phyloP scores from a whole-genome alignment of 2,888 invertebrate genomes.

The Cheilosia scutellata region DNA sequence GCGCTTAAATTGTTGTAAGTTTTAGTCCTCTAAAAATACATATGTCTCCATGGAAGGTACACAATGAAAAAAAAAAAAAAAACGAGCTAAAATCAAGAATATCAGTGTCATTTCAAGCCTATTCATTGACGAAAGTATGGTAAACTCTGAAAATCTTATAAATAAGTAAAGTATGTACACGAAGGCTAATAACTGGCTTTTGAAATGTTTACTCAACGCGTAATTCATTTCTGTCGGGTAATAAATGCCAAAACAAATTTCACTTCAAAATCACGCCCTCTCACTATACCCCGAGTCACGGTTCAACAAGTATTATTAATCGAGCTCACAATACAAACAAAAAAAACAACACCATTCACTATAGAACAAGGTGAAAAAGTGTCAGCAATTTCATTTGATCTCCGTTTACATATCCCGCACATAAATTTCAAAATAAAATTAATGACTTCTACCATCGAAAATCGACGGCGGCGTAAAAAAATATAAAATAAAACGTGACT shows the following conservation, averaged over 20 bases:
- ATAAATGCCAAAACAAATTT: slow-evolving; percentile 7
- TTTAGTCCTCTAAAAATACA: too few species aligned
- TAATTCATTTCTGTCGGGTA: background rate
- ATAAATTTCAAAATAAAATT: slow-evolving; percentile 43
- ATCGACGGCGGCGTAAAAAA: slow-evolving; percentile 6
- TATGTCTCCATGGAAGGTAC: too few species aligned
- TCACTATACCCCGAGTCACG: background rate
- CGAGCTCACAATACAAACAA: slow-evolving; percentile 18
- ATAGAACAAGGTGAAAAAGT: slow-evolving; percentile 11
- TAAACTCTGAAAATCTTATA: too few species aligned
- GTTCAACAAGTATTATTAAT: slow-evolving; percentile 40
- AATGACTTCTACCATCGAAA: slow-evolving; percentile 28
- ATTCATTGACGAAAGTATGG: too few species aligned
- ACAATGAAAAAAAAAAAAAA: too few species aligned
- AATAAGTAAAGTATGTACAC: too few species aligned
- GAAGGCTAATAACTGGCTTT: background rate
- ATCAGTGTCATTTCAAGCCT: too few species aligned
- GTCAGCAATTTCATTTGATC: slow-evolving; percentile 31
- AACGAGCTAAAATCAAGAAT: too few species aligned
- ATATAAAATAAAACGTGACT: slow-evolving; percentile 31
- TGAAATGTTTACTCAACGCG: too few species aligned
- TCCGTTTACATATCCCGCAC: slow-evolving; percentile 29
- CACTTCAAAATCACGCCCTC: background rate
- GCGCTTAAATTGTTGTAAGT: too few species aligned
- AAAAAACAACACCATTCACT: background rate